Conservation (phyloP, 2,888 invertebrate genomes). For the Epirrhoe tristata region DNA sequence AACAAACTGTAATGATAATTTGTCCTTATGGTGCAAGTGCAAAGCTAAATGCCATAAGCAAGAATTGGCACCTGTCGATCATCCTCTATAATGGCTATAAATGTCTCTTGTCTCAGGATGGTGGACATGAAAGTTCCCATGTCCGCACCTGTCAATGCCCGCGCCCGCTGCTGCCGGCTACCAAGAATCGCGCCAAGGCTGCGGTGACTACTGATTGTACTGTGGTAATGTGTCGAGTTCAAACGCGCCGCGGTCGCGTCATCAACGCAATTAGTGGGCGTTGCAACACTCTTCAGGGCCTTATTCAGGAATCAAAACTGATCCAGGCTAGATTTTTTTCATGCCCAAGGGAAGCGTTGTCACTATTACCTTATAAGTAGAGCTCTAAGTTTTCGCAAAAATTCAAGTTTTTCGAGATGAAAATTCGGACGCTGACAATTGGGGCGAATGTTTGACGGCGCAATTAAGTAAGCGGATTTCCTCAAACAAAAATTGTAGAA, state of each 20-base stretch:
- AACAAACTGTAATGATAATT: no score
- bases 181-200: constrained; percentile 77
- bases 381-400: no score
- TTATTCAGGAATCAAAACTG: constrained; percentile 8
- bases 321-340: neutral
- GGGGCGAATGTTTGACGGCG: no score
- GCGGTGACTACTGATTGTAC: constrained; percentile 40
- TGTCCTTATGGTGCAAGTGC: neutral
- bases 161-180: constrained; percentile 48
- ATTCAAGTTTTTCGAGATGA: no score
- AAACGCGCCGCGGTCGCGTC: constrained; percentile 70
- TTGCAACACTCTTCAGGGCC: constrained; percentile 61
- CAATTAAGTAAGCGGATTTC: no score
- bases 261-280: constrained; percentile 76
- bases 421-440: no score
- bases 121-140: constrained; percentile 28
- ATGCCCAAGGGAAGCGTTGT: no score
- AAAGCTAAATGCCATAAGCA: neutral
- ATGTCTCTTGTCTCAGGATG: constrained; percentile 11
- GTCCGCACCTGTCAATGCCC: constrained; percentile 38
- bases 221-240: constrained; percentile 67
- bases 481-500: no score
- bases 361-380: no score
- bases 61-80: neutral
- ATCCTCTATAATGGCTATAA: neutral